Percentiles rank a stretch among this genome's conserved stretches.
Evolutionary conservation across 2,113 vertebrate genomes (phyloP).

Genomic region (Peromyscus maniculatus): DNA sequence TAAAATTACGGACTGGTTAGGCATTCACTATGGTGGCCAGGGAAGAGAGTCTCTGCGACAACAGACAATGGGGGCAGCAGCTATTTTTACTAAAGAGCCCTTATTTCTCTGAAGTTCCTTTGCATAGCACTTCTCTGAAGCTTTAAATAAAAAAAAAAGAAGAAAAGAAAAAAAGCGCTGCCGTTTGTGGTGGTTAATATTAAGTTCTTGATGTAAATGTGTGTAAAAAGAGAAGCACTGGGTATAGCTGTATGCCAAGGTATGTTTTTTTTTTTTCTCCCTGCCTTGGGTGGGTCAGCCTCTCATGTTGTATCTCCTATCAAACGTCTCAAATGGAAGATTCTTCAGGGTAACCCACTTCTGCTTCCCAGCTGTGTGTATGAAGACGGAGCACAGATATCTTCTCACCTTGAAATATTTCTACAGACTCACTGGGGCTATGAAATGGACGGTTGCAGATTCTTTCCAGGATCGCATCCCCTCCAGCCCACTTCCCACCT

Average conservation of each 20-base stretch:
- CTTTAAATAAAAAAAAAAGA: background rate
- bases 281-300: background rate
- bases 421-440: background rate
- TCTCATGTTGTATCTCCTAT: background rate
- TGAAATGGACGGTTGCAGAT: background rate
- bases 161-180: background rate
- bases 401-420: background rate
- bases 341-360: background rate
- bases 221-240: background rate
- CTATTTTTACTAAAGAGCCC: slow-evolving; percentile 66
- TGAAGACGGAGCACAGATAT: background rate
- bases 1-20: slow-evolving; percentile 71
- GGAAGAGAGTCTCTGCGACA: slow-evolving; percentile 57
- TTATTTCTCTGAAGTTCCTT: slow-evolving; percentile 68
- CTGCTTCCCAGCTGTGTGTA: background rate
- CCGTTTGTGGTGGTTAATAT: background rate
- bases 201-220: background rate
- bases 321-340: background rate
- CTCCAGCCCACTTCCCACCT: background rate
- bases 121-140: slow-evolving; percentile 19
- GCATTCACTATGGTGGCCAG: slow-evolving; percentile 28
- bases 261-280: background rate
- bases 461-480: background rate
- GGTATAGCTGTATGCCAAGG: background rate
- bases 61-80: slow-evolving; percentile 16